Evolutionary conservation across 2,797 vertebrate species (phyloP), one percentile per base, ranked within the genome.

Genomic region (Thunnus albacares): DNA sequence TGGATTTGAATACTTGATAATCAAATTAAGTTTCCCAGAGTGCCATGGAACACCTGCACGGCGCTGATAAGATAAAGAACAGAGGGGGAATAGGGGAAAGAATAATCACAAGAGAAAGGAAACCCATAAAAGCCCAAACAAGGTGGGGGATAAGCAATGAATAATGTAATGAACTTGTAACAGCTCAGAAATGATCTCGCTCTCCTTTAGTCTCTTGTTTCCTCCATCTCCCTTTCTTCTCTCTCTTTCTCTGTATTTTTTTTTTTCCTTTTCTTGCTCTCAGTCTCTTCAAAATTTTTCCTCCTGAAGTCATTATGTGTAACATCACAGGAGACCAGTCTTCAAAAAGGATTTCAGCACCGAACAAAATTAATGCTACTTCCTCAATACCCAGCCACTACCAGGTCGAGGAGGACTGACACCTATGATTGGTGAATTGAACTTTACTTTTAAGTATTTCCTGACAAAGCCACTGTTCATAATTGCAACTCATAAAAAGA

Each of bases 1-100:
- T 79, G 81, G 83, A 92, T 95, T 87, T 90, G 67, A 94, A 92
- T 90, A 88, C 80, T 68, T 90, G 86, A 91, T 95, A 91, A 94
- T 94, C 89, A 93, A 92, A 94, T 94, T 89, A 91, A 67, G 81
- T 81, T 88, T 90, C 89, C 76, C 80, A 61, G 75, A 87, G 80
- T 87, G 70, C 81, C 67, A 73, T 56, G 58, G 71, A 93, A 92
- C 88, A 94, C 91, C 90, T 94, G 92, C 72, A 64, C 59, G 5
- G 69, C 28, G 41, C 88, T 83, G 94, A 94, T 93, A 93, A 94
- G 92, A 94, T 89, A 87, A 87, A 82, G 72, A 93, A 90, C 80
- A 87, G 71, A 84, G 63, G 65, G 43, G 56, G 55, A 76, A 72
- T 43, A 61, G 30, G 53, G 35, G 41, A 58, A 72, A 78, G 71